Evolutionary conservation across 64 coral and sea anemone species (phyloP), one percentile per base, ranked within the genome.

Genomic region (Montipora sp.): DNA sequence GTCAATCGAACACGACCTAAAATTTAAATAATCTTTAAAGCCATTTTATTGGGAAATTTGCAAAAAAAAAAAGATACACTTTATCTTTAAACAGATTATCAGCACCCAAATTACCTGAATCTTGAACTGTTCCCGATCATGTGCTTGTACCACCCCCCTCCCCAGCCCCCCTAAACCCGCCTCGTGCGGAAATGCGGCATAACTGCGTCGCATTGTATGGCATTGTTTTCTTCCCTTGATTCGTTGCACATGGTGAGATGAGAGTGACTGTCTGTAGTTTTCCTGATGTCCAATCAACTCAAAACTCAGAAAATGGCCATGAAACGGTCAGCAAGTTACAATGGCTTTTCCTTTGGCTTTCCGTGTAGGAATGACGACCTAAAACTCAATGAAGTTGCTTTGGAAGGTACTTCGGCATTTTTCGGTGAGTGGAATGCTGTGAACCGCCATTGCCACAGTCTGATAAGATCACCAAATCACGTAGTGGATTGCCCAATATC

Each of bases 401-500:
- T 48, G 20, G 14, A 63, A 18, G 63, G 66, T 6, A 18, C 82
- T 71, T 70, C 65, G 65, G 45, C n/a, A 51, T 85, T 71, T 70
- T 85, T n/a, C 0, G 65, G 19, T 8, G 61, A 72, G 23, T 85
- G 82, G 82, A 85, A 68, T 50, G 7, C 47, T 19, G 43, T 72
- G 48, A 45, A n/a, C 47, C 81, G 36, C 36, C 36, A n/a, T 44
- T 83, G 58, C 16, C 24, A 14, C 7, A 46, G 22, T 44, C 63
- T 71, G 82, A 72, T 85, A 72, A 85, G 63, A 85, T 85, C 82
- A 2, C 82, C 61, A 71, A 85, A 85, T 72, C 82, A 71, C n/a
- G 65, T 3, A 71, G 61, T 72, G 21, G 61, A 85, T 72, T 85
- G 82, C 82, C 20, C 82, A 6, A 5, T 85, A 70, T 85, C 82